phyloP scores from a whole-genome alignment of 2,888 invertebrate species.

The Leucoma salicis region DNA sequence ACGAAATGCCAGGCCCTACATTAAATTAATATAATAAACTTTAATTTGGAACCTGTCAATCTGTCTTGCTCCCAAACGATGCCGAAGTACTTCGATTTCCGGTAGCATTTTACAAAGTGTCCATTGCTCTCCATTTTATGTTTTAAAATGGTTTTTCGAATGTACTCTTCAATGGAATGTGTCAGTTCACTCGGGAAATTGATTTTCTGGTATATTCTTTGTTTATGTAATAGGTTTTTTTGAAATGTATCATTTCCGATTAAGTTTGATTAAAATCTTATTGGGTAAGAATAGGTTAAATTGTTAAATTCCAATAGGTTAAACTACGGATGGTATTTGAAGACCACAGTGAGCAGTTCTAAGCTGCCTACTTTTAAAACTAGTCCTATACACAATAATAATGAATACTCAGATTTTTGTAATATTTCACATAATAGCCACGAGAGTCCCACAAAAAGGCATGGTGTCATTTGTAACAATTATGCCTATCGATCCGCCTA shows the following conservation, averaged over 20 bases:
- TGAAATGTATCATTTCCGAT: not conserved
- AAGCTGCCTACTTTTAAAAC: too few species aligned
- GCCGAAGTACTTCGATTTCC: constrained; percentile 51
- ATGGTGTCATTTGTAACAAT: constrained; percentile 62
- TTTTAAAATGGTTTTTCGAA: constrained; percentile 36
- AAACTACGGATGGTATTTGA: too few species aligned
- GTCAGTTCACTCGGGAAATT: constrained; percentile 4
- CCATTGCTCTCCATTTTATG: constrained; percentile 40
- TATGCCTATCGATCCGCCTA: constrained; percentile 44
- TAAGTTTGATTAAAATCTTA: too few species aligned
- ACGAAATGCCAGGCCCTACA: constrained; percentile 1
- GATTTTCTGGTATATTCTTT: not conserved
- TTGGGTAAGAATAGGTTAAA: too few species aligned
- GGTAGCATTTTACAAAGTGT: constrained; percentile 40
- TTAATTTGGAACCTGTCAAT: constrained; percentile 68
- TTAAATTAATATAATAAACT: constrained; percentile 48
- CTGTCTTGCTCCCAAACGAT: constrained; percentile 42
- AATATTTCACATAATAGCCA: not conserved
- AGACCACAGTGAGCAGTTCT: too few species aligned
- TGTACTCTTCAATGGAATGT: constrained; percentile 2
- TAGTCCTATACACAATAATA: not conserved
- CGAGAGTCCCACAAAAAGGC: constrained; percentile 23
- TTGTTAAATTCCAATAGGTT: too few species aligned
- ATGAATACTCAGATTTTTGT: not conserved
- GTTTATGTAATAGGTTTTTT: not conserved